Evolutionary conservation across 1,140 invertebrate genomes (phyloP), one percentile per base, ranked within the genome.

Genomic region (Protaetia brevitarsis): DNA sequence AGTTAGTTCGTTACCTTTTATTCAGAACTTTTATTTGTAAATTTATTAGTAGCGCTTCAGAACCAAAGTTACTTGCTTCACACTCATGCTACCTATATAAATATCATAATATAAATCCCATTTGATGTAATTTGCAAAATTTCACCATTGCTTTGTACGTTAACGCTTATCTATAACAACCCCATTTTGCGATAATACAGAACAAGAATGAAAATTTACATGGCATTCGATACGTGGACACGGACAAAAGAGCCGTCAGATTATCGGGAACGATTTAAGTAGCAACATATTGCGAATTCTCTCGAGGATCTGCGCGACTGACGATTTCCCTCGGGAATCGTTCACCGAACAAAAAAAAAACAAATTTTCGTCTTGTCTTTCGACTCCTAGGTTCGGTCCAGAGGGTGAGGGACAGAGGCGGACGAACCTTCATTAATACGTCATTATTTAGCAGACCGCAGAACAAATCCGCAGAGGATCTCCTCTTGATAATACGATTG

Each of bases 401-500:
- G 41, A 19, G n/a, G 41, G 19, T 23, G 16, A 16, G n/a, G 37
- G 37, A 41, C 37, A 41, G n/a, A n/a, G 37, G n/a, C 37, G n/a
- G 37, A 13, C 41, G 41, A 23, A 23, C 64, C 37, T 56, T 65
- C 29, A 28, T 58, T 65, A 36, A 27, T 26, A 34, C 36, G 16
- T 34, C 51, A 65, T 65, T 65, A 65, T 58, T 65, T 58, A 36
- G 30, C 64, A 29, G 41, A 51, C 60, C 64, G 64, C 64, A 61
- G 30, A 26, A 66, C 28, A 30, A 37, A 58, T 66, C 64, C 26
- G 13, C 13, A 66, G 64, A 61, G 26, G 37, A 29, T 60, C 16
- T 29, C n/a, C 56, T 66, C 34, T 19, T 26, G 28, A 58, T 66
- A 66, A 66, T 66, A 58, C 37, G 64, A 66, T 66, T 34, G 41